Percentiles rank a stretch among this genome's conserved stretches.
These are phyloP conservation scores for Caiman crocodilus DNA, from an alignment of 2,797 vertebrate species.

Conservation along the genomic window DNA sequence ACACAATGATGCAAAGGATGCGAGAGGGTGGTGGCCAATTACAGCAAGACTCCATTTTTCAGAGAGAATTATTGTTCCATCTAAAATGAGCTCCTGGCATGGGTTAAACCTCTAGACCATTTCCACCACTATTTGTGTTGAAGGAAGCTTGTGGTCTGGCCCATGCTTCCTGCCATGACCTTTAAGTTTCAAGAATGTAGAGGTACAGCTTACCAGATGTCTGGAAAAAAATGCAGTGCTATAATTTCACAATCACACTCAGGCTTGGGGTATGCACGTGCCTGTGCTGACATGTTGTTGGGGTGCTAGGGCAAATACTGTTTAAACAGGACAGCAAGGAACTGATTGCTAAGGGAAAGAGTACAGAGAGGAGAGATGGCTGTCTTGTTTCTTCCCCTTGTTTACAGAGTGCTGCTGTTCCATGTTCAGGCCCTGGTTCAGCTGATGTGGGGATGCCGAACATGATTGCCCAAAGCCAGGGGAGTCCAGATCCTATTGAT, in stretches of 20 bases:
- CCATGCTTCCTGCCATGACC: background rate
- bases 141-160: background rate
- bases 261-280: background rate
- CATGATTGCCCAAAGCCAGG: too few relatives aligned
- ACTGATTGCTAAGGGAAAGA: background rate
- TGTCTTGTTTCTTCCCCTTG: too few relatives aligned
- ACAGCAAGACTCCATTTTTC: too few relatives aligned
- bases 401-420: background rate
- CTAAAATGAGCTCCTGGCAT: too few relatives aligned
- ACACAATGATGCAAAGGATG: too few relatives aligned
- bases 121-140: too few relatives aligned
- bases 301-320: background rate
- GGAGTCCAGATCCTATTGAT: background rate
- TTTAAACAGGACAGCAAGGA: background rate
- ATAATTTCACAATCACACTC: background rate
- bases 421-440: background rate
- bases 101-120: too few relatives aligned
- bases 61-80: too few relatives aligned
- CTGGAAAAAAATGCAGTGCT: background rate
- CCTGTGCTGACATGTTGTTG: background rate
- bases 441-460: background rate
- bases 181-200: background rate
- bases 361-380: too few relatives aligned
- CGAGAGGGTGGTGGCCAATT: too few relatives aligned
- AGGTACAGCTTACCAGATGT: background rate